Base-by-base conservation (phyloP, 2,888 invertebrate species). In the Tholera decimalis region DNA sequence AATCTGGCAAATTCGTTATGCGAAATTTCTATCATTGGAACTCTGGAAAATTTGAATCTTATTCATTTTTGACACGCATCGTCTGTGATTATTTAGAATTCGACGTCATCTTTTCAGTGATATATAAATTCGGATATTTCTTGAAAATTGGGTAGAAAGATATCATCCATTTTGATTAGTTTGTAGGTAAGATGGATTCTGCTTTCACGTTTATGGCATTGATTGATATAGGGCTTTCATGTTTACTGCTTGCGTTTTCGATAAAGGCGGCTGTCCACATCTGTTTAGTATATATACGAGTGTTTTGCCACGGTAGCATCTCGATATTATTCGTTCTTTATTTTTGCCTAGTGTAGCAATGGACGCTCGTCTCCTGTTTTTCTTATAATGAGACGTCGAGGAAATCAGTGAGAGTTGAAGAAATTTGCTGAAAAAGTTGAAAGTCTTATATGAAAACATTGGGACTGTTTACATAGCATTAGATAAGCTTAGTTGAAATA, bases 221-320 rank as follows among this genome's bases (percentile, higher is more conserved):
- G 39, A 49, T 66, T 43, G 41, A 15, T n/a, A 28, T 0, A 11
- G 37, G 8, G 22, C 33, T 28, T 51, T 66, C 18, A 51, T 5
- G 18, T 35, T 15, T 22, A 63, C 35, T 51, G 26, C 15, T 43
- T 33, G 51, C 2, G 15, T 43, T 33, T 35, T 33, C 1, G 9
- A n/a, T 8, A 18, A 18, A 37, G n/a, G n/a, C n/a, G 37, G 2
- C n/a, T 2, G 7, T 37, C n/a, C 1, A 37, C n/a, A n/a, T n/a
- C n/a, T 37, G n/a, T 7, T 37, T n/a, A 4, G n/a, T 6, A 18
- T n/a, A 8, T 2, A 4, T 35, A 2, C 2, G n/a, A 18, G 13
- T 7, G 37, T 6, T 37, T n/a, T 7, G n/a, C 37, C 13, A 37
- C 37, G 7, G 5, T n/a, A 7, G n/a, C 6, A 6, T 5, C 6